These are phyloP conservation scores for Cantharis lateralis DNA, from an alignment of 2,888 invertebrate genomes.

Conservation along the genomic window DNA sequence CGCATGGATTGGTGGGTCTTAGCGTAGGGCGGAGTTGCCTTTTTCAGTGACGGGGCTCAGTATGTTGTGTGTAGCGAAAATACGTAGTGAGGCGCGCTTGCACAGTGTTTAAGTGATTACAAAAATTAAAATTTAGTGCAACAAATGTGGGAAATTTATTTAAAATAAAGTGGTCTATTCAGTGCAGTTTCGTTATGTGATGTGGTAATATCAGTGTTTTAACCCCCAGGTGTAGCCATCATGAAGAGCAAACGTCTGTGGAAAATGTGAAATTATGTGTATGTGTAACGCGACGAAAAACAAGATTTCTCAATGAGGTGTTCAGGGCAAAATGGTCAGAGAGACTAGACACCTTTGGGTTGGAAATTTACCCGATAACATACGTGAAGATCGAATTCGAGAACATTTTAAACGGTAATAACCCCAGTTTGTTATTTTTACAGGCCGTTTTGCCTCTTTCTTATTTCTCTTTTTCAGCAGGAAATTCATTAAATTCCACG, in stretches of 20 bases:
- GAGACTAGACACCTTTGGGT: conserved; percentile 99
- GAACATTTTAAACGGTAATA: conserved; percentile 96
- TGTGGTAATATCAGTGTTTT: conserved; percentile 29
- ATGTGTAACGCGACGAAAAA: conserved; percentile 58
- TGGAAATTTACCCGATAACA: conserved; percentile 99
- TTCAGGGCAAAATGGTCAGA: conserved; percentile 99
- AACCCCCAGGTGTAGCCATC: conserved; percentile 23
- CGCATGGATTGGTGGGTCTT: conserved; percentile 34
- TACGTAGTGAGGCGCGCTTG: conserved; percentile 49
- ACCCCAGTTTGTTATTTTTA: conserved; percentile 23
- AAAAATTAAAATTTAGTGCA: conserved; percentile 38
- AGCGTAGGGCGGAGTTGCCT: conserved; percentile 48
- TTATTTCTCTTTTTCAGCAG: conserved; percentile 5
- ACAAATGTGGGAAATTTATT: conserved; percentile 34
- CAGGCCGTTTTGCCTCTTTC: background rate
- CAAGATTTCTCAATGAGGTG: conserved; percentile 86
- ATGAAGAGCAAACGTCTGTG: conserved; percentile 31
- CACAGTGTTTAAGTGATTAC: conserved; percentile 42
- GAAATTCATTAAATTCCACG: conserved; percentile 9
- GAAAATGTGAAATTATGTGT: conserved; percentile 36
- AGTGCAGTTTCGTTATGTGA: conserved; percentile 34
- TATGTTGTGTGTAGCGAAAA: conserved; percentile 52
- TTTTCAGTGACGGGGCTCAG: conserved; percentile 46
- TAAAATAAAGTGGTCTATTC: conserved; percentile 30
- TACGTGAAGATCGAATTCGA: conserved; percentile 95